Percentiles rank a stretch among this genome's conserved stretches.
Evolutionary conservation across 2,113 vertebrate genomes (phyloP).

Genomic region (Laticauda colubrina): DNA sequence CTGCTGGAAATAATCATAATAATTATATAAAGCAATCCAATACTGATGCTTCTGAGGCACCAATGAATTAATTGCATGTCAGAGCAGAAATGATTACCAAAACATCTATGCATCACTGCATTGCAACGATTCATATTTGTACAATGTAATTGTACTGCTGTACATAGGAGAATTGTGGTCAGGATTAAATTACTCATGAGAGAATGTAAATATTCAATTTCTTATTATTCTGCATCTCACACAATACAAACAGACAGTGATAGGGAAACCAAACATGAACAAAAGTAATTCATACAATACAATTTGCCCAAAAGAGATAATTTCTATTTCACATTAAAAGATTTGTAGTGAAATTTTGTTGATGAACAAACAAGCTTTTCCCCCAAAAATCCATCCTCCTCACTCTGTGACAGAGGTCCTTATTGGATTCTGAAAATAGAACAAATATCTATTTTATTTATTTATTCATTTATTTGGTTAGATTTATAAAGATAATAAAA

Average conservation of each 20-base stretch:
- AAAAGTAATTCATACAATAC: not conserved
- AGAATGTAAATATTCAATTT: not conserved
- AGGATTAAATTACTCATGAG: constrained; percentile 35
- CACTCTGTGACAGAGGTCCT: not conserved
- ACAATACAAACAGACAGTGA: not conserved
- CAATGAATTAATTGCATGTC: constrained; percentile 41
- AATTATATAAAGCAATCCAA: constrained; percentile 4
- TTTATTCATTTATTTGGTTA: constrained; percentile 5
- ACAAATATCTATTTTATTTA: constrained; percentile 3
- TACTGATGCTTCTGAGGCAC: not conserved
- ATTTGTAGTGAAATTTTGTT: constrained; percentile 12
- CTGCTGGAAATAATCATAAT: not conserved
- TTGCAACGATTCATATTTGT: not conserved
- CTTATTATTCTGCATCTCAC: not conserved
- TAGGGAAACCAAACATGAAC: constrained; percentile 3
- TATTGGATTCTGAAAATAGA: constrained; percentile 1
- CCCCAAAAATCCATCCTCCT: not conserved
- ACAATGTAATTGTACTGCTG: constrained; percentile 21
- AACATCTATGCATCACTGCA: not conserved
- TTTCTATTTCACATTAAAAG: constrained; percentile 4
- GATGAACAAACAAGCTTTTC: not conserved
- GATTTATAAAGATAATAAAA: constrained; percentile 8
- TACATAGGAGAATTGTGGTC: constrained; percentile 25
- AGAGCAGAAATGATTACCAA: constrained; percentile 9
- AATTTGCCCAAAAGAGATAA: not conserved